phyloP scores from a whole-genome alignment of 2,888 invertebrate genomes.

The Dryadula phaetusa region DNA sequence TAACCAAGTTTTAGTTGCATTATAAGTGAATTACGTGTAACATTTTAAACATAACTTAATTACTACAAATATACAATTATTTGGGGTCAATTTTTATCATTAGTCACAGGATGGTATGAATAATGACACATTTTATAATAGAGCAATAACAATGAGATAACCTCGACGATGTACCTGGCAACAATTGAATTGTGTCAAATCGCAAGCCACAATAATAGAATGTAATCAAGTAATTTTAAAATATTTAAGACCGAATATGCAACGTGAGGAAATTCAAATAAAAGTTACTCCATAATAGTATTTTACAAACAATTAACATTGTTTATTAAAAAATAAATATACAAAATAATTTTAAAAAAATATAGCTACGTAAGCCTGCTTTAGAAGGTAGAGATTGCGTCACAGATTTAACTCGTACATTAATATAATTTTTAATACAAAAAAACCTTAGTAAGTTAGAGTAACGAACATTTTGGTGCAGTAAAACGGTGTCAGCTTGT shows the following conservation, averaged over 20 bases:
- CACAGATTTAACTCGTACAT: no score
- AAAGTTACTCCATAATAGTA: background rate
- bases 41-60: background rate
- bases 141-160: conserved; percentile 1
- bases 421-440: no score
- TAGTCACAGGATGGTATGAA: conserved; percentile 12
- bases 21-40: background rate
- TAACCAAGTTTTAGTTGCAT: background rate
- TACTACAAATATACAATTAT: background rate
- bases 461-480: no score
- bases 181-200: conserved; percentile 11
- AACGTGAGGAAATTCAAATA: background rate
- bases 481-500: no score
- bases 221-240: background rate
- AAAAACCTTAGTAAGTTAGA: no score
- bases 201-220: background rate
- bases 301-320: no score
- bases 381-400: no score
- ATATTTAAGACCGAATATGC: background rate
- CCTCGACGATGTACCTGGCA: background rate
- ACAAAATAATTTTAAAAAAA: no score
- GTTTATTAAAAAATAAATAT: no score
- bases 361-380: no score
- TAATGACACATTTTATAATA: conserved; percentile 13
- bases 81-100: background rate